Evolutionary conservation across 2,797 vertebrate genomes (phyloP).

Genomic region (Pipistrellus pygmaeus): DNA sequence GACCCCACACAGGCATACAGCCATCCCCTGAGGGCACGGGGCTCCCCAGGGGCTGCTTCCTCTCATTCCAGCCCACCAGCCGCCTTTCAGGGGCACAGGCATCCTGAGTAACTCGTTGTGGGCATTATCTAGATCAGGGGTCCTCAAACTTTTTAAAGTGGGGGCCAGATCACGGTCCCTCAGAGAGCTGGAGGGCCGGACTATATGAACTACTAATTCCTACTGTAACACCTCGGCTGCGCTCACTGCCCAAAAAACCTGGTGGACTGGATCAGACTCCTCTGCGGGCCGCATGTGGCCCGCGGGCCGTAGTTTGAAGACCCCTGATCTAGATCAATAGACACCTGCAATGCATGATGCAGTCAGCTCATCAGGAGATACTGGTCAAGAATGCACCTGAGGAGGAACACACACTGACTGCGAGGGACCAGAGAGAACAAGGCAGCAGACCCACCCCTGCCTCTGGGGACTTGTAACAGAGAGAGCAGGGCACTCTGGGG

Average conservation of each 20-base stretch:
- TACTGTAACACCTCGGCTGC: too few relatives aligned
- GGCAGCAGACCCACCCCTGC: too few relatives aligned
- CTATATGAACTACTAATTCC: too few relatives aligned
- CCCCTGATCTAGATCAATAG: too few relatives aligned
- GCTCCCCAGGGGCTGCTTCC: not conserved
- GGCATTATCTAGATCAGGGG: too few relatives aligned
- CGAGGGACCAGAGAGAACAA: not conserved
- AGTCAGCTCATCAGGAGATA: not conserved
- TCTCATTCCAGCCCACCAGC: not conserved
- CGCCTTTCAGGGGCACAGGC: not conserved
- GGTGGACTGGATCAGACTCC: too few relatives aligned
- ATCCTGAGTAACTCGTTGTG: not conserved
- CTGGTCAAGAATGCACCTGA: not conserved
- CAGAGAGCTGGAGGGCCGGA: too few relatives aligned
- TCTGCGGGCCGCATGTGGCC: too few relatives aligned
- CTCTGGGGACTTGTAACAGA: not conserved
- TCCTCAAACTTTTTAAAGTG: too few relatives aligned
- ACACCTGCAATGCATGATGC: accelerated
- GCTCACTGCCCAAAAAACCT: too few relatives aligned
- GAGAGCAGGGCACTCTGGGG: not conserved
- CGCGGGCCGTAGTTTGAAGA: too few relatives aligned
- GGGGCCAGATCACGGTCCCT: too few relatives aligned
- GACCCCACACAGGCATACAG: not conserved
- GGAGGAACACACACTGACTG: not conserved
- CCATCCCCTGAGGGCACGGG: not conserved